These are phyloP conservation scores for Orgyia antiqua DNA, from an alignment of 2,888 invertebrate genomes.

Conservation along the genomic window DNA sequence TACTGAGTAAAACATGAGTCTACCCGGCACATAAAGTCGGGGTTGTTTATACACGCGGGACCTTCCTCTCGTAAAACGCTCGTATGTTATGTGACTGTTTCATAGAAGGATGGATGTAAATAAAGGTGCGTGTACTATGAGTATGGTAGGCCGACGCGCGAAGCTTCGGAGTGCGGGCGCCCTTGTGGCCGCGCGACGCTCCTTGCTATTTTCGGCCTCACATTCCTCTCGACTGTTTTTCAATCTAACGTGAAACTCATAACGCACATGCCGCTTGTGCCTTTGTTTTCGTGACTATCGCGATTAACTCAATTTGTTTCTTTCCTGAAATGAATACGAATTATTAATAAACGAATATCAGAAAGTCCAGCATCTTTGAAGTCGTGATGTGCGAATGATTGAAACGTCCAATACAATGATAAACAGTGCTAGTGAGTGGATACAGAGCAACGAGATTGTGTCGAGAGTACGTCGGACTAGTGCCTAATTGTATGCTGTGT, in stretches of 20 bases:
- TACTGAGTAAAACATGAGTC: slow-evolving; percentile 21
- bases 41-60: slow-evolving; percentile 43
- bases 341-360: slow-evolving; percentile 30
- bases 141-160: slow-evolving; percentile 26
- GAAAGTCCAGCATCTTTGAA: slow-evolving; percentile 16
- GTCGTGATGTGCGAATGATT: slow-evolving; percentile 22
- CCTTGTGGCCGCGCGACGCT: slow-evolving; percentile 71
- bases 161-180: slow-evolving; percentile 49
- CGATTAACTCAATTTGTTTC: slow-evolving; percentile 35
- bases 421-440: slow-evolving; percentile 42
- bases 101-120: slow-evolving; percentile 63
- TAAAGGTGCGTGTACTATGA: slow-evolving; percentile 61
- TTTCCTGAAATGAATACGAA: slow-evolving; percentile 34
- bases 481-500: slow-evolving; percentile 38
- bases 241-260: slow-evolving; percentile 74
- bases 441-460: slow-evolving; percentile 37
- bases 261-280: slow-evolving; percentile 65
- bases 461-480: slow-evolving; percentile 49
- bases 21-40: slow-evolving; percentile 36
- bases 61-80: slow-evolving; percentile 51
- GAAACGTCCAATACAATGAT: slow-evolving; percentile 38
- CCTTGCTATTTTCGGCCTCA: slow-evolving; percentile 74
- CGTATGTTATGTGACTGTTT: slow-evolving; percentile 45
- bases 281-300: slow-evolving; percentile 57
- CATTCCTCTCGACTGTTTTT: slow-evolving; percentile 75